A percentile compares a stretch with the other conserved stretches of the same genome.
Evolutionary conservation across 2,888 invertebrate species (phyloP).

Genomic region (Linnaemya tessellans): DNA sequence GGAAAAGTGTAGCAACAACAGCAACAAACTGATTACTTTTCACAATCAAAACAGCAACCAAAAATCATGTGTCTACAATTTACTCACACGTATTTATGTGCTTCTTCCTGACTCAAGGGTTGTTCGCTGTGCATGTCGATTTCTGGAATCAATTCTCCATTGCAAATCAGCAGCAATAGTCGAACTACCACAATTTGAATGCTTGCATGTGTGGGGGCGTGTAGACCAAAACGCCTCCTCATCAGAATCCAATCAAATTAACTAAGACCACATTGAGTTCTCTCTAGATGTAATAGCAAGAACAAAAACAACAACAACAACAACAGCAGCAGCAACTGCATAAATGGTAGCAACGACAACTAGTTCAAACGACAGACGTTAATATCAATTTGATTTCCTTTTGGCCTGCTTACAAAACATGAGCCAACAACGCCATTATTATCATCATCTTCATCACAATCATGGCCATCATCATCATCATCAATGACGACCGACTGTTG

Average conservation of each 20-base stretch:
- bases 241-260: constrained; percentile 83
- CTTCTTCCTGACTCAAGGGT: constrained; percentile 71
- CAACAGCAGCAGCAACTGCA: constrained; percentile 59
- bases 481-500: constrained; percentile 61
- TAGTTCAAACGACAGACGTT: constrained; percentile 76
- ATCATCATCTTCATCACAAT: constrained; percentile 37
- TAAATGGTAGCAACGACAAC: constrained; percentile 48
- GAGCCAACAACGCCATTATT: constrained; percentile 59
- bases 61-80: constrained; percentile 59
- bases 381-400: constrained; percentile 83
- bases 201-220: constrained; percentile 81
- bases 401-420: constrained; percentile 64
- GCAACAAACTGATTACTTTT: constrained; percentile 81
- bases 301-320: constrained; percentile 9
- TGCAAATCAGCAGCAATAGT: constrained; percentile 67
- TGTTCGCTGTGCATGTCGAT: constrained; percentile 54
- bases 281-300: constrained; percentile 70
- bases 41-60: constrained; percentile 79
- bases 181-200: constrained; percentile 33
- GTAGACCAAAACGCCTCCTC: constrained; percentile 79
- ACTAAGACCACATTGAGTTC: constrained; percentile 77
- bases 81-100: constrained; percentile 7
- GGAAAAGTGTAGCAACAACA: constrained; percentile 20
- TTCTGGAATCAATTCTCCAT: constrained; percentile 75
- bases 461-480: constrained; percentile 34